A percentile compares a stretch with the other conserved stretches of the same genome.
phyloP scores from a whole-genome alignment of 2,888 invertebrate genomes.

The Drosophila dives region DNA sequence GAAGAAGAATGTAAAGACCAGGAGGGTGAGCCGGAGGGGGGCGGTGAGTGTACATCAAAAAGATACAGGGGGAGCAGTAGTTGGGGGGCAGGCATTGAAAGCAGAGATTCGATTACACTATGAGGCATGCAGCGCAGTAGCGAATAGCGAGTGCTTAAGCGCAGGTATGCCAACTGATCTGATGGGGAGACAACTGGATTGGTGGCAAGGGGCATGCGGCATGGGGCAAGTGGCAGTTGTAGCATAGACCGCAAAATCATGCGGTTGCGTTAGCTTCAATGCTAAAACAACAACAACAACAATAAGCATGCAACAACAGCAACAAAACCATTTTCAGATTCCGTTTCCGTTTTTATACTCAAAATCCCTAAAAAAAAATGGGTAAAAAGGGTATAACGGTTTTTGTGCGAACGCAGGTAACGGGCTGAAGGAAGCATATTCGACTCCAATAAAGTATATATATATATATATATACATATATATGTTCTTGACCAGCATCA shows the following conservation, averaged over 20 bases:
- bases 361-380: too few species aligned
- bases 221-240: background rate
- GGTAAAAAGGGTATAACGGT: too few species aligned
- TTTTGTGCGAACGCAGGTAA: too few species aligned
- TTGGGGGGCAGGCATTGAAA: slow-evolving; percentile 26
- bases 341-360: slow-evolving; percentile 48
- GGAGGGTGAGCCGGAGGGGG: background rate
- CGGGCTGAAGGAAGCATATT: too few species aligned
- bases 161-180: slow-evolving; percentile 26
- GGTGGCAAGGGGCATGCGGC: background rate
- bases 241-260: slow-evolving; percentile 68
- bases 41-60: too few species aligned
- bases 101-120: slow-evolving; percentile 59
- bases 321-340: slow-evolving; percentile 46
- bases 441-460: too few species aligned
- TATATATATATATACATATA: too few species aligned
- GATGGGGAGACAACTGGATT: background rate
- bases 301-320: slow-evolving; percentile 10
- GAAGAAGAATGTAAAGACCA: background rate
- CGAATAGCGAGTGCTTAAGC: slow-evolving; percentile 17
- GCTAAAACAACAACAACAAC: slow-evolving; percentile 46
- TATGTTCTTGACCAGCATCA: too few species aligned
- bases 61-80: background rate
- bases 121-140: slow-evolving; percentile 19
- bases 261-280: slow-evolving; percentile 64